These are phyloP conservation scores for Strix aluco DNA, from an alignment of 2,113 vertebrate genomes.

Conservation along the genomic window DNA sequence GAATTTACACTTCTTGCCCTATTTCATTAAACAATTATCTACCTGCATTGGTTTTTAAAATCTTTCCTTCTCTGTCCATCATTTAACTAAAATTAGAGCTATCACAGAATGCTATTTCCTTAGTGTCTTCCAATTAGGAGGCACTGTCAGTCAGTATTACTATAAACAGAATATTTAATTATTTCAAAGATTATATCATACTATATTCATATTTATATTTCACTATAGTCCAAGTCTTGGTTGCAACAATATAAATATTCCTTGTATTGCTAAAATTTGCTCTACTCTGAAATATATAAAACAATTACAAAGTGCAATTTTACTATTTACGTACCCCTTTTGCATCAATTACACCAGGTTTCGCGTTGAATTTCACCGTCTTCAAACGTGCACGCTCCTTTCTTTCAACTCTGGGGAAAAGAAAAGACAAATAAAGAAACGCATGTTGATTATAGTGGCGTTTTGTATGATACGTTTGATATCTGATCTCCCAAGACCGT, in stretches of 20 bases:
- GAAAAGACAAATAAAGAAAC: slow-evolving; percentile 33
- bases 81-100: background rate
- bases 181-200: background rate
- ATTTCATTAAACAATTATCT: background rate
- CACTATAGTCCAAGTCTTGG: background rate
- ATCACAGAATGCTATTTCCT: background rate
- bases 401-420: slow-evolving; percentile 87
- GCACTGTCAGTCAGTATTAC: background rate
- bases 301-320: background rate
- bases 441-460: background rate
- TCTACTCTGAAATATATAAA: background rate
- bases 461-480: rapidly evolving
- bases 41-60: background rate
- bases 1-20: background rate
- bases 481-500: background rate
- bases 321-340: slow-evolving; percentile 88
- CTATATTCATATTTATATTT: background rate
- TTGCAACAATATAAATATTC: background rate
- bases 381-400: slow-evolving; percentile 95
- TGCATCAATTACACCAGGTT: slow-evolving; percentile 89
- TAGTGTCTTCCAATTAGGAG: background rate
- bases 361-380: slow-evolving; percentile 97
- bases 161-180: background rate
- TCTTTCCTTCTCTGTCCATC: background rate
- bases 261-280: background rate